Evolutionary conservation across 2,888 invertebrate species (phyloP).

Genomic region (Spisula subtruncata): DNA sequence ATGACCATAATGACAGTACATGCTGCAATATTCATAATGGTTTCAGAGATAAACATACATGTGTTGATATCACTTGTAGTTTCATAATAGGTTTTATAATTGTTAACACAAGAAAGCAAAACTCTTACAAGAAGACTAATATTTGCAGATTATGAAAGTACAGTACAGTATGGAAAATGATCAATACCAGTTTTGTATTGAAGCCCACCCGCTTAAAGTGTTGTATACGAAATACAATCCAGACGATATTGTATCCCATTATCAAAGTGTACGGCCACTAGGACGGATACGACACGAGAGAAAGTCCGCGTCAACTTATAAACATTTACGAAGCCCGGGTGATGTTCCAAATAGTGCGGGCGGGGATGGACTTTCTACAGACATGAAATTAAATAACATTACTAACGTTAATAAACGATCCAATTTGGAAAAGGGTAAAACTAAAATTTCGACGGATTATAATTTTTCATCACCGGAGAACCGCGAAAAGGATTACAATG

Average conservation of each 20-base stretch:
- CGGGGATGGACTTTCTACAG: conserved; percentile 22
- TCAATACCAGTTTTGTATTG: conserved; percentile 67
- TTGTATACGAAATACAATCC: conserved; percentile 65
- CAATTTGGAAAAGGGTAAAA: conserved; percentile 19
- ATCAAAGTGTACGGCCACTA: conserved; percentile 59
- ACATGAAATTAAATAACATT: conserved; percentile 46
- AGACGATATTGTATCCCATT: conserved; percentile 39
- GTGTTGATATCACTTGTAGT: conserved; percentile 12
- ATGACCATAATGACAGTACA: background rate
- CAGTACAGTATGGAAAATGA: conserved; percentile 51
- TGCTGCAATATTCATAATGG: background rate
- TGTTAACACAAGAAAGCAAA: conserved; percentile 26
- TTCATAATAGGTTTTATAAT: background rate
- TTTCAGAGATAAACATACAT: background rate
- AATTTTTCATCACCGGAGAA: background rate
- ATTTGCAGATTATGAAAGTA: conserved; percentile 52
- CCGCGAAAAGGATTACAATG: conserved; percentile 27
- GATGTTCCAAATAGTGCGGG: background rate
- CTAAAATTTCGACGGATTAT: background rate
- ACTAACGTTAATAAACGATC: background rate
- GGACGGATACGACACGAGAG: conserved; percentile 61
- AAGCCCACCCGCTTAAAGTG: conserved; percentile 65
- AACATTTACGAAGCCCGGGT: conserved; percentile 17
- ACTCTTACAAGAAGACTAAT: conserved; percentile 24
- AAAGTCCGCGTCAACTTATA: background rate